Percentiles rank a stretch among this genome's conserved stretches.
Evolutionary conservation across 2,797 vertebrate species (phyloP).

Genomic region (Poeciliopsis gracilis): DNA sequence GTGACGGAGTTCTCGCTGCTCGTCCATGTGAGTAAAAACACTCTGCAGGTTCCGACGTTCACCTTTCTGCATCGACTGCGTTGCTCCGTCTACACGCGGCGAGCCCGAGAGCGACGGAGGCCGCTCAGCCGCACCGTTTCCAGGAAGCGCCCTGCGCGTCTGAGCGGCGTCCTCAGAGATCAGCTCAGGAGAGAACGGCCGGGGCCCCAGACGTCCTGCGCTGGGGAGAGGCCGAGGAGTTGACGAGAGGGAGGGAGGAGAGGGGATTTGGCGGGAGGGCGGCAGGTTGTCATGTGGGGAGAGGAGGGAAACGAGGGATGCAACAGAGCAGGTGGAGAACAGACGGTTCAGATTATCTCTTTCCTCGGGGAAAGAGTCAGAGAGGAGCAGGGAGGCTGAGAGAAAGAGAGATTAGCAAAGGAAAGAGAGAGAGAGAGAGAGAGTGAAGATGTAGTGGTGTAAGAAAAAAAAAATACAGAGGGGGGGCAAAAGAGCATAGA

Average conservation of each 20-base stretch:
- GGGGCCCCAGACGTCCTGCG: constrained; percentile 59
- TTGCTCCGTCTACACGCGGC: constrained; percentile 31
- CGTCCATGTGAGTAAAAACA: constrained; percentile 89
- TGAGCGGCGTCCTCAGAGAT: constrained; percentile 60
- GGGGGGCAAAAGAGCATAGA: constrained; percentile 66
- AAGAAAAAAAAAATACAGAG: constrained; percentile 37
- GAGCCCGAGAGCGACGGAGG: constrained; percentile 50
- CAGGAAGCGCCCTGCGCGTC: constrained; percentile 52
- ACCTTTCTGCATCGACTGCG: neutral
- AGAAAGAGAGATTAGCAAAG: constrained; percentile 55
- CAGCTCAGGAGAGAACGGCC: constrained; percentile 42
- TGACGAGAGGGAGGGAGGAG: constrained; percentile 8
- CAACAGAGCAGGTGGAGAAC: constrained; percentile 77
- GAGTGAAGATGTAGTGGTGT: constrained; percentile 46
- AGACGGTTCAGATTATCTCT: constrained; percentile 79
- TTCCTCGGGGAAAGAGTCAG: constrained; percentile 70
- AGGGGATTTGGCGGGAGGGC: constrained; percentile 29
- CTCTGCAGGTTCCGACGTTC: constrained; percentile 9
- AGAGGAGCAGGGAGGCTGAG: constrained; percentile 35
- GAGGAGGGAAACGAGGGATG: constrained; percentile 57
- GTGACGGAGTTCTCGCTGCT: constrained; percentile 91
- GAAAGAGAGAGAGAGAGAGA: constrained; percentile 37
- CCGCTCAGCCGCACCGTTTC: constrained; percentile 35
- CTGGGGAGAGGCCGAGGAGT: constrained; percentile 41
- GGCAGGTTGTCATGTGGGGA: constrained; percentile 47